Evolutionary conservation across 2,113 vertebrate species (phyloP).

Genomic region (Dasyurus viverrinus): DNA sequence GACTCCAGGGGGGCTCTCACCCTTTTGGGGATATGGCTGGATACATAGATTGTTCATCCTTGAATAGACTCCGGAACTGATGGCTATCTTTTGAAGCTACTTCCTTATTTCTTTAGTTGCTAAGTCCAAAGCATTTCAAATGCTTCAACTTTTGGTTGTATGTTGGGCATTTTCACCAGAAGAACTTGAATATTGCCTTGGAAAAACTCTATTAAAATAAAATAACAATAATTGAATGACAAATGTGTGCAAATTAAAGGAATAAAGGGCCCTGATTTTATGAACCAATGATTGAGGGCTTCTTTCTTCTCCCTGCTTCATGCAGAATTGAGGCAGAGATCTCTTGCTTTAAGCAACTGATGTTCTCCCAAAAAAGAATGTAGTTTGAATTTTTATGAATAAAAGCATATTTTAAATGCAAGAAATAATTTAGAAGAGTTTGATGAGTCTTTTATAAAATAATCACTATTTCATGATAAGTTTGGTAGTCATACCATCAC

Average conservation of each 20-base stretch:
- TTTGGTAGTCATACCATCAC: no score
- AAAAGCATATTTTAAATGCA: not conserved
- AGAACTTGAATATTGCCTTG: not conserved
- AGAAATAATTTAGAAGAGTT: slow-evolving; percentile 27
- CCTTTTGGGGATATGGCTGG: not conserved
- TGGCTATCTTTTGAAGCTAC: slow-evolving; percentile 26
- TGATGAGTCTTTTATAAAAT: slow-evolving; percentile 43
- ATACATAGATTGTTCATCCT: not conserved
- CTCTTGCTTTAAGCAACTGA: not conserved
- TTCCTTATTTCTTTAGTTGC: not conserved
- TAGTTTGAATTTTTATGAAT: not conserved
- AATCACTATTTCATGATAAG: slow-evolving; percentile 52
- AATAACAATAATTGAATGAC: not conserved
- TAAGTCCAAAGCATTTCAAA: slow-evolving; percentile 18
- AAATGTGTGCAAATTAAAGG: not conserved
- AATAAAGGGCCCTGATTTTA: not conserved
- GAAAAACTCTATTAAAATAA: not conserved
- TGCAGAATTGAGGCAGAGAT: not conserved
- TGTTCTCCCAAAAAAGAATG: not conserved
- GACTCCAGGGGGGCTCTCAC: no score
- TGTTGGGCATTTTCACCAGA: slow-evolving; percentile 7
- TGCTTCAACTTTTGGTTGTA: slow-evolving; percentile 49
- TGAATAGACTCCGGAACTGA: slow-evolving; percentile 36
- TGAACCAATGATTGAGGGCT: not conserved
- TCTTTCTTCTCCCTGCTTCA: not conserved